A percentile compares a stretch with the other conserved stretches of the same genome.
Conservation (phyloP, 2,888 invertebrate genomes). For the Caenorhabditis japonica region DNA sequence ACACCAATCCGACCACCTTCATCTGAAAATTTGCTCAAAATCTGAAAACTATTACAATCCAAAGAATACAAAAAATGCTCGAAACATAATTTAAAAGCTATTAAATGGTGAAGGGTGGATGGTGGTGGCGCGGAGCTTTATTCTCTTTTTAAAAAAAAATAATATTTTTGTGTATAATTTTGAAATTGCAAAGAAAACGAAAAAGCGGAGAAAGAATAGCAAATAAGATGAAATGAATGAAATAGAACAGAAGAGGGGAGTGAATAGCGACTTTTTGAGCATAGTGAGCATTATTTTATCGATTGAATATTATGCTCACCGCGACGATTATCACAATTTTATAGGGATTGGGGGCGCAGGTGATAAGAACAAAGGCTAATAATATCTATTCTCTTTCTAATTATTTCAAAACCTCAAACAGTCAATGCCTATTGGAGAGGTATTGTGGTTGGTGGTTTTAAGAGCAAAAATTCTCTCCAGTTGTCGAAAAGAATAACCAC, state of each 20-base stretch:
- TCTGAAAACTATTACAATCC: no score
- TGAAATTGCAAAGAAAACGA: no score
- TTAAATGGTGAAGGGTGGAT: no score
- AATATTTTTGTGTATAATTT: no score
- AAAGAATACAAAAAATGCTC: no score
- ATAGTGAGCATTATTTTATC: conserved; percentile 13
- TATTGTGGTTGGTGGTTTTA: conserved; percentile 13
- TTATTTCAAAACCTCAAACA: conserved; percentile 29
- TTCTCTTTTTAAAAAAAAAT: no score
- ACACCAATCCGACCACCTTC: conserved; percentile 79
- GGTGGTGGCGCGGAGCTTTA: no score
- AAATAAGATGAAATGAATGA: not conserved
- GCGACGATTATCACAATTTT: conserved; percentile 43
- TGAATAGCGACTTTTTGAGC: not conserved
- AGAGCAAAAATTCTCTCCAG: no score
- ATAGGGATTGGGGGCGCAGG: not conserved
- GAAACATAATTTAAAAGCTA: no score
- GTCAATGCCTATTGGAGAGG: conserved; percentile 42
- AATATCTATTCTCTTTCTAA: conserved; percentile 46
- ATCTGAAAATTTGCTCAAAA: conserved; percentile 40
- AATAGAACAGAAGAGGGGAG: not conserved
- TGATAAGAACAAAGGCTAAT: conserved; percentile 18
- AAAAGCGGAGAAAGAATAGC: no score
- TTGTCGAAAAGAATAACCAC: conserved; percentile 37
- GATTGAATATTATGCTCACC: conserved; percentile 22